Percentiles rank a stretch among this genome's conserved stretches.
Conservation (phyloP, 2,113 vertebrate species). For the Sylvicapra grimmia region DNA sequence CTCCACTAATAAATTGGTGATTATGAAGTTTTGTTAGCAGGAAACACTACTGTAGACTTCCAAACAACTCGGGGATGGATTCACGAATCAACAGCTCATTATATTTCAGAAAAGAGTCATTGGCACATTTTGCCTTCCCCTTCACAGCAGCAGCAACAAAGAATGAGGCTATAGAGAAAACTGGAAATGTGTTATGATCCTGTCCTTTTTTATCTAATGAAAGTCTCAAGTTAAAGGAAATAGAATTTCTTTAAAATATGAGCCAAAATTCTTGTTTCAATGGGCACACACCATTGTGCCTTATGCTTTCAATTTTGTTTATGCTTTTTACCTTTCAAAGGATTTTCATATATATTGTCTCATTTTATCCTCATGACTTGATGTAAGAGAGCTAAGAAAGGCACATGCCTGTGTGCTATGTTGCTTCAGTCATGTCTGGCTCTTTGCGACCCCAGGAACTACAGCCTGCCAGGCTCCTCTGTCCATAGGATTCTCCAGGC, state of each 20-base stretch:
- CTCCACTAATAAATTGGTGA: conserved; percentile 36
- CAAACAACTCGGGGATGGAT: background rate
- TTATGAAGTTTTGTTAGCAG: conserved; percentile 32
- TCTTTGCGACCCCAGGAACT: background rate
- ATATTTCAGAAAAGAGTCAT: conserved; percentile 26
- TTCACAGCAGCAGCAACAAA: conserved; percentile 40
- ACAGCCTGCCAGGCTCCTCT: background rate
- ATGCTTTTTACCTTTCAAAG: conserved; percentile 42
- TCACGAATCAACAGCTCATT: conserved; percentile 23
- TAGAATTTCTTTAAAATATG: conserved; percentile 49
- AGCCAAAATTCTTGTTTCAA: conserved; percentile 16
- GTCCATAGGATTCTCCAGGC: background rate
- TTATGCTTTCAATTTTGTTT: conserved; percentile 20
- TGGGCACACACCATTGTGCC: background rate
- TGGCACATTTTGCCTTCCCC: conserved; percentile 24
- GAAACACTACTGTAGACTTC: conserved; percentile 11
- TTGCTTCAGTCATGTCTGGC: background rate
- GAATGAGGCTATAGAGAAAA: conserved; percentile 36
- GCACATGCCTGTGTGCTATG: background rate
- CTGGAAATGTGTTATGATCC: conserved; percentile 11
- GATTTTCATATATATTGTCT: background rate
- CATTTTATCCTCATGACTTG: conserved; percentile 7
- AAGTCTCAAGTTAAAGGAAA: conserved; percentile 56
- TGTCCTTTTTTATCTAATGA: conserved; percentile 3
- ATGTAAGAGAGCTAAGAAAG: background rate